Evolutionary conservation across 2,797 vertebrate species (phyloP).

Genomic region (Sebastes hopkinsi): DNA sequence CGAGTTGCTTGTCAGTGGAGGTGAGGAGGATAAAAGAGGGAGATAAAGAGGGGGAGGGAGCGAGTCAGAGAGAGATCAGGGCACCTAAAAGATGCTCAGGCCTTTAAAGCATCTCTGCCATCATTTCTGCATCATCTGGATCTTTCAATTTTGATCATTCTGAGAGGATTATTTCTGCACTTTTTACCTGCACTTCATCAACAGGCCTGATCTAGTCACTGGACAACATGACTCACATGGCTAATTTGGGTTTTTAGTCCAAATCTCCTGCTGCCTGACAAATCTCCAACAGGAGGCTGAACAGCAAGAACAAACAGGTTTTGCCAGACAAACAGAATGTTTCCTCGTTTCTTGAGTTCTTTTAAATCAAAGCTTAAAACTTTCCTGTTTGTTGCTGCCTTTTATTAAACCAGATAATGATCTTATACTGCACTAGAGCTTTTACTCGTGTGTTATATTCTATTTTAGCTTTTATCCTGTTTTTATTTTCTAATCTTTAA

Average conservation of each 20-base stretch:
- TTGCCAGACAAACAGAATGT: too few species aligned
- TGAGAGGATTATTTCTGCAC: neutral
- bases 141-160: neutral
- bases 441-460: too few species aligned
- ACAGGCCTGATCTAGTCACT: neutral
- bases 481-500: too few species aligned
- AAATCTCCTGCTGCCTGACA: conserved; percentile 1
- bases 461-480: too few species aligned
- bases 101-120: neutral
- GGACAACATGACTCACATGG: neutral
- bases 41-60: neutral
- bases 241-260: neutral
- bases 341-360: too few species aligned
- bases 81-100: neutral
- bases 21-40: conserved; percentile 30
- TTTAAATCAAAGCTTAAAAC: too few species aligned
- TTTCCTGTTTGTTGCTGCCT: too few species aligned
- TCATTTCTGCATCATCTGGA: neutral
- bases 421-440: too few species aligned
- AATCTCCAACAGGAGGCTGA: conserved; percentile 2
- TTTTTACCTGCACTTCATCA: neutral
- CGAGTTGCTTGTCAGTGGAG: conserved; percentile 17
- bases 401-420: too few species aligned
- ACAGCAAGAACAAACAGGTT: conserved; percentile 23
- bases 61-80: neutral